These are phyloP conservation scores for Psittacus erithacus DNA, from an alignment of 2,113 vertebrate genomes.

Conservation along the genomic window DNA sequence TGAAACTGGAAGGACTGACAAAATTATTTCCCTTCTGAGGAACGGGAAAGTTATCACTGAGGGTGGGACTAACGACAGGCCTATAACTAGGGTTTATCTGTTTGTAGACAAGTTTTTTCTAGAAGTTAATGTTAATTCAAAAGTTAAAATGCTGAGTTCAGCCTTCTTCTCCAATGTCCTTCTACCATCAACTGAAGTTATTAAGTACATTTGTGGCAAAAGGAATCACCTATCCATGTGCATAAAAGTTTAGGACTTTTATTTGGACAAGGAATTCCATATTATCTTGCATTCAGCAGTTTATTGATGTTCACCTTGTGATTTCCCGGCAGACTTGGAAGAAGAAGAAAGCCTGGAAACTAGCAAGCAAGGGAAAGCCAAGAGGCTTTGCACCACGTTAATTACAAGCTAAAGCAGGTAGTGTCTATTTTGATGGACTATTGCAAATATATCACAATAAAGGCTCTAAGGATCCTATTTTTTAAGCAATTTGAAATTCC, in stretches of 20 bases:
- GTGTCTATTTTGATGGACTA: background rate
- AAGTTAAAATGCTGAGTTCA: background rate
- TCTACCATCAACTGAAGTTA: background rate
- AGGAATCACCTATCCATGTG: background rate
- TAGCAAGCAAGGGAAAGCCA: background rate
- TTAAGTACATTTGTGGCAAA: background rate
- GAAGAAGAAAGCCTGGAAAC: background rate
- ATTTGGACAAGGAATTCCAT: background rate
- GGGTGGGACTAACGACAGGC: background rate
- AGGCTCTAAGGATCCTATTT: background rate
- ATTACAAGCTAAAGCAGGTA: background rate
- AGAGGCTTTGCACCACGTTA: background rate
- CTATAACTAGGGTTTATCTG: background rate
- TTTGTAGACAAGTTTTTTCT: background rate
- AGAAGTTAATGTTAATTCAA: background rate
- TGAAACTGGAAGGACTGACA: conserved; percentile 40
- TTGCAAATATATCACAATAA: background rate
- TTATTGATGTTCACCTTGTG: background rate
- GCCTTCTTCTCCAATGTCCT: background rate
- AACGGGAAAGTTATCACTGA: conserved; percentile 30
- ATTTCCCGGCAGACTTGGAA: background rate
- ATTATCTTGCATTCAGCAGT: background rate
- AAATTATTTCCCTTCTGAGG: conserved; percentile 58
- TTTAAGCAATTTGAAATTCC: background rate
- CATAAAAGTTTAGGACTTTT: background rate